Base-by-base conservation (phyloP, 2,888 invertebrate species). In the Saturnia japonica region DNA sequence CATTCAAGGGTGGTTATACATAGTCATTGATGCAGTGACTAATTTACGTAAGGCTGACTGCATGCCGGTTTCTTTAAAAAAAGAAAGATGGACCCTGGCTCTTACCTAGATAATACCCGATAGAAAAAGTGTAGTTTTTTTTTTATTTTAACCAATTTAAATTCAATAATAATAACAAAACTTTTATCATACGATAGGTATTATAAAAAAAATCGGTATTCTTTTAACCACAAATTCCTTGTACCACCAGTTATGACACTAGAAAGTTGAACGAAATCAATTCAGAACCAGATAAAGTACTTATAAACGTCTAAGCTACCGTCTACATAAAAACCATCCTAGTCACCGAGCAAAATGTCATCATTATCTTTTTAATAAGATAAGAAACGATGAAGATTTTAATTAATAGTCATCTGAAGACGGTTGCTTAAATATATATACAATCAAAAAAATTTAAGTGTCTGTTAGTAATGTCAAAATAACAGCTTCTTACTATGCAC, bases 221-320 rank as follows among this genome's bases (percentile, higher is more conserved):
- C 9, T 54, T 7, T 22, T 11, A 54, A n/a, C 4, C 16, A 47
- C 54, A 22, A 54, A 4, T 34, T 6, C 34, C 6, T 34, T 34
- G 34, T 34, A 34, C 6, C 34, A 34, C 9, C 22, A 54, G 54
- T 54, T 22, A n/a, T 54, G 19, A n/a, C 22, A n/a, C 54, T n/a
- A 54, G 22, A 22, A 54, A 54, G n/a, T 54, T 22, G 22, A 54
- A 22, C n/a, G 4, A 54, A 22, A 54, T 19, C 54, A 1, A 22
- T 22, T 54, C 54, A 54, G 0, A 6, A 54, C 22, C 19, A 19
- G 54, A 54, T 22, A 54, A 54, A 19, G 16, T 19, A 19, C 47
- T 47, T 47, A 47, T 47, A 19, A 54, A 54, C 54, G 22, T 54
- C 54, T 54, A 54, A 54, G 54, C 54, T 54, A 54, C 54, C n/a